These are phyloP conservation scores for Apis laboriosa DNA, from an alignment of 1,140 invertebrate genomes.

Conservation along the genomic window DNA sequence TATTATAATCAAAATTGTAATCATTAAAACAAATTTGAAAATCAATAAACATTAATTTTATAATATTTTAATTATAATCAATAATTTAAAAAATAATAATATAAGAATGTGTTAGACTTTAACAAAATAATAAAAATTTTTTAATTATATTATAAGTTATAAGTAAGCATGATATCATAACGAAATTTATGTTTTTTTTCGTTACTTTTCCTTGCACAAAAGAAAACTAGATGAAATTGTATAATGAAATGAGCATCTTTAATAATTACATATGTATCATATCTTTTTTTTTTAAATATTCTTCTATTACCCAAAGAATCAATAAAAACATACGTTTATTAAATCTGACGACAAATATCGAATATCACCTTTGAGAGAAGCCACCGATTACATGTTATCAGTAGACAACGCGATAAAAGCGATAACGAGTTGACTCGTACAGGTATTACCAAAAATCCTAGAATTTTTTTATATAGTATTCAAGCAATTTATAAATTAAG, in stretches of 20 bases:
- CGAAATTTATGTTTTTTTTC: constrained; percentile 15
- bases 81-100: background rate
- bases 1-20: background rate
- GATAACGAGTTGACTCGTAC: constrained; percentile 56
- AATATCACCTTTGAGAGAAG: constrained; percentile 61
- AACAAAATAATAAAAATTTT: background rate
- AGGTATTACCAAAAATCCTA: constrained; percentile 61
- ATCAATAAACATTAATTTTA: no score
- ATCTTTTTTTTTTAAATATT: background rate
- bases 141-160: background rate
- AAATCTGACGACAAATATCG: constrained; percentile 51
- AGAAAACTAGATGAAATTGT: background rate
- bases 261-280: background rate
- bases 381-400: constrained; percentile 64
- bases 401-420: constrained; percentile 57
- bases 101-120: background rate
- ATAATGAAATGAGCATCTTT: constrained; percentile 8
- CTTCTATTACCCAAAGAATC: constrained; percentile 11
- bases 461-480: constrained; percentile 29
- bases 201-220: background rate
- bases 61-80: background rate
- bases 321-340: constrained; percentile 49
- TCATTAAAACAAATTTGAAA: background rate
- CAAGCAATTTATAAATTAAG: background rate
- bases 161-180: background rate